Base-by-base conservation (phyloP, 2,113 vertebrate species). In the Todiramphus saurophagus region DNA sequence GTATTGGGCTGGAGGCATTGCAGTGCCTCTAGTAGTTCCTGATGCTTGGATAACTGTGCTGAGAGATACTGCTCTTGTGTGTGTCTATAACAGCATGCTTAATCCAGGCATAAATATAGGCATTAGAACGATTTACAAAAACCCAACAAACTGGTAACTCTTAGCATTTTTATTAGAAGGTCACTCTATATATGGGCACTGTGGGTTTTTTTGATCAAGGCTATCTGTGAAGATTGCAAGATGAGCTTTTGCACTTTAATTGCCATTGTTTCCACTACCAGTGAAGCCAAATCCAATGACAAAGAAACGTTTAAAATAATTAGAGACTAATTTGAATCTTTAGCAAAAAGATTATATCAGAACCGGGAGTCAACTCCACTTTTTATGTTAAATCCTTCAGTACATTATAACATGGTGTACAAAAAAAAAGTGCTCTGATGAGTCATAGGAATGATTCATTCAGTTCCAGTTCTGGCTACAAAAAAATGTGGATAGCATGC, bases 401-500 rank as follows among this genome's bases (percentile, higher is more conserved):
- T 64, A 55, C 17, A 25, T 77, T 89, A 62, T 87, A 89, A 87
- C 13, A 80, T 23, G 27, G 53, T 85, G 63, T 93, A 44, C 59
- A 96, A 94, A 96, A 94, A 37, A 87, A 93, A 56, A 41, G n/a
- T 81, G 43, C 90, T 96, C 63, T 95, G 94, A 90, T 96, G 92
- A 97, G 58, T 97, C 97, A 97, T 64, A 76, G 28, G 89, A 92
- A 68, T 96, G 95, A 97, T 80, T 97, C 94, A 97, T 95, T 84
- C 90, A 72, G 60, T 82, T 44, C 70, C 31, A 91, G 69, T 75
- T 96, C 76, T 94, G 87, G 78, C 56, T 92, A 94, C 55, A 84
- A 73, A 76, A 91, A 97, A 94, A 93, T 74, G 62, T 79, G 59
- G 79, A 90, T 93, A 91, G 39, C 44, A 58, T 80, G 93, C 75